Percentiles rank a stretch among this genome's conserved stretches.
Conservation (phyloP, 92 coral and sea anemone species). For the Zoanthus gigantus region DNA sequence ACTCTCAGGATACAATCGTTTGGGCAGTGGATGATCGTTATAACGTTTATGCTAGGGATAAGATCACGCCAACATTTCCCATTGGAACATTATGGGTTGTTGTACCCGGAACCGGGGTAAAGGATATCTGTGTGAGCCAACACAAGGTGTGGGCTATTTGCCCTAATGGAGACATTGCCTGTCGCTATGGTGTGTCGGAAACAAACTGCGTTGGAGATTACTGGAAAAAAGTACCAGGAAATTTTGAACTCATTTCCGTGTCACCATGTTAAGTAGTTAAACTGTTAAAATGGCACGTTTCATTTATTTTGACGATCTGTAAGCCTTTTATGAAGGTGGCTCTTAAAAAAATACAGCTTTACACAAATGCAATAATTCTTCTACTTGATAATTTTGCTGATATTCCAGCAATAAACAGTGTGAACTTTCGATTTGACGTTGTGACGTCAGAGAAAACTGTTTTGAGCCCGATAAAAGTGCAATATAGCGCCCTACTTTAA, state of each 20-base stretch:
- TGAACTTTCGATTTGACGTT: too few species aligned
- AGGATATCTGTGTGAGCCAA: constrained; percentile 80
- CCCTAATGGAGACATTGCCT: constrained; percentile 89
- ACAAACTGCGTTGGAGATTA: constrained; percentile 86
- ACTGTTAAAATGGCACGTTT: too few species aligned
- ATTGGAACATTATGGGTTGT: constrained; percentile 89
- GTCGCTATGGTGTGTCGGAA: constrained; percentile 90
- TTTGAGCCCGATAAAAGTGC: too few species aligned
- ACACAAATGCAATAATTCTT: too few species aligned
- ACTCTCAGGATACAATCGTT: constrained; percentile 89
- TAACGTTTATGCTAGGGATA: constrained; percentile 89
- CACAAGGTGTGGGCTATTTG: constrained; percentile 90
- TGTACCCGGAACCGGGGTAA: constrained; percentile 84
- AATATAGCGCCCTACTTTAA: too few species aligned
- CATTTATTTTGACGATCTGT: too few species aligned
- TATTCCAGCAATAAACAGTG: too few species aligned
- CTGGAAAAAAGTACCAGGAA: constrained; percentile 97
- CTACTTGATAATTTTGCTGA: too few species aligned
- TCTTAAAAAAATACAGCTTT: too few species aligned
- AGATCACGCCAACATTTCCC: constrained; percentile 83
- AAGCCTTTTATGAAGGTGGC: too few species aligned
- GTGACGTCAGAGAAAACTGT: too few species aligned
- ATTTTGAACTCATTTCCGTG: constrained; percentile 88
- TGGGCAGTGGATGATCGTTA: constrained; percentile 94
- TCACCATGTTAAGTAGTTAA: constrained; percentile 44